phyloP scores from a whole-genome alignment of 2,113 vertebrate species.

The Sarotherodon lohbergeri region DNA sequence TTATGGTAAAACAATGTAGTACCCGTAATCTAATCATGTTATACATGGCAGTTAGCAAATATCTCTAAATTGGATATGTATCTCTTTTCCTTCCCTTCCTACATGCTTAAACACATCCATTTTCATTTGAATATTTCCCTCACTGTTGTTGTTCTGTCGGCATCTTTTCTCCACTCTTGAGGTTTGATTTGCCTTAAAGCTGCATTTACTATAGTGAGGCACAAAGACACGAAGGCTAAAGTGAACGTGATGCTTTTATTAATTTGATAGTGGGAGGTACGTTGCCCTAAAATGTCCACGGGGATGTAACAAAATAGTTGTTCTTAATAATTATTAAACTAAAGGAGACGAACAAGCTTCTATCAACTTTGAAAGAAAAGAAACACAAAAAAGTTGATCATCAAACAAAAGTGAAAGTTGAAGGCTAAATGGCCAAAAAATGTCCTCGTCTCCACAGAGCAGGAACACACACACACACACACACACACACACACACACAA shows the following conservation, averaged over 20 bases:
- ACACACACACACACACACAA: too few relatives aligned
- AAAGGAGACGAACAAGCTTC: accelerated
- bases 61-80: background rate
- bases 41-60: background rate
- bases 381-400: background rate
- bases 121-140: background rate
- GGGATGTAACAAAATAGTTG: background rate
- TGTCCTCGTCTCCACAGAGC: accelerated
- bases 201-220: background rate
- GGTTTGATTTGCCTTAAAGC: background rate
- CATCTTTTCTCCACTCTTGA: background rate
- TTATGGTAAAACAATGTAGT: background rate
- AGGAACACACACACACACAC: accelerated
- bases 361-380: background rate
- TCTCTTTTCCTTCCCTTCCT: background rate
- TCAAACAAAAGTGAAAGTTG: background rate
- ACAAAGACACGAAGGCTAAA: background rate
- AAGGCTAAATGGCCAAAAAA: background rate
- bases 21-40: background rate
- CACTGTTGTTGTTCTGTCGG: background rate
- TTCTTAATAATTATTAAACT: background rate
- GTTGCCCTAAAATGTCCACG: background rate
- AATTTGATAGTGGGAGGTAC: background rate
- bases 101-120: background rate
- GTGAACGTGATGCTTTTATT: background rate